phyloP scores from a whole-genome alignment of 2,797 vertebrate species.

The Chloroceryle amazona region DNA sequence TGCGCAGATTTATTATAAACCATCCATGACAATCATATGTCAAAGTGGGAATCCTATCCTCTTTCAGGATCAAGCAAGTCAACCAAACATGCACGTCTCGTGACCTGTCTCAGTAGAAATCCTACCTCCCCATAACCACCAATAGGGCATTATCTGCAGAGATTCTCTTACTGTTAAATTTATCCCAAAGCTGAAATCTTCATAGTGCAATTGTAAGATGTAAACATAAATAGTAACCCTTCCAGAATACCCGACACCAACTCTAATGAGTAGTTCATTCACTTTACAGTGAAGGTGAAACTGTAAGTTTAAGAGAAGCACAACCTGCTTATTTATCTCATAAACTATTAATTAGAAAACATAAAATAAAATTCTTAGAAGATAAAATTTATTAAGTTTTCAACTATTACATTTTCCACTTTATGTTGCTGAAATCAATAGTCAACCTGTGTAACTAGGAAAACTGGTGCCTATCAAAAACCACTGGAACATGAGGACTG shows the following conservation, averaged over 20 bases:
- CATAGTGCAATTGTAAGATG: background rate
- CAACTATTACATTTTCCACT: background rate
- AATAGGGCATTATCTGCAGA: background rate
- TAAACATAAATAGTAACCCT: background rate
- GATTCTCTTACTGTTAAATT: background rate
- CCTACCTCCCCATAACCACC: background rate
- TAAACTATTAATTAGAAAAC: background rate
- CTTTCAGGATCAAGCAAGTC: background rate
- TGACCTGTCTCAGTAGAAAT: background rate
- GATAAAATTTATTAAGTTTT: no score
- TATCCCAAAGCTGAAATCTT: background rate
- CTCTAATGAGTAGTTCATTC: background rate
- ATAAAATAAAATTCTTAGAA: no score
- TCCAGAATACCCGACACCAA: background rate
- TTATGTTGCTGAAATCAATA: background rate
- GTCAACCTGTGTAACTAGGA: background rate
- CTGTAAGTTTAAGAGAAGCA: background rate
- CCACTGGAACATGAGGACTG: background rate
- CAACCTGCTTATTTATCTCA: background rate
- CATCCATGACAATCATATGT: background rate
- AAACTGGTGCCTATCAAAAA: background rate
- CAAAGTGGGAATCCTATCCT: background rate
- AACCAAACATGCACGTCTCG: fast-evolving
- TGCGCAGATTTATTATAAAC: background rate
- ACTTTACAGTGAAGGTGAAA: background rate